Conservation (phyloP, 2,113 vertebrate genomes). For the Turnix velox region DNA sequence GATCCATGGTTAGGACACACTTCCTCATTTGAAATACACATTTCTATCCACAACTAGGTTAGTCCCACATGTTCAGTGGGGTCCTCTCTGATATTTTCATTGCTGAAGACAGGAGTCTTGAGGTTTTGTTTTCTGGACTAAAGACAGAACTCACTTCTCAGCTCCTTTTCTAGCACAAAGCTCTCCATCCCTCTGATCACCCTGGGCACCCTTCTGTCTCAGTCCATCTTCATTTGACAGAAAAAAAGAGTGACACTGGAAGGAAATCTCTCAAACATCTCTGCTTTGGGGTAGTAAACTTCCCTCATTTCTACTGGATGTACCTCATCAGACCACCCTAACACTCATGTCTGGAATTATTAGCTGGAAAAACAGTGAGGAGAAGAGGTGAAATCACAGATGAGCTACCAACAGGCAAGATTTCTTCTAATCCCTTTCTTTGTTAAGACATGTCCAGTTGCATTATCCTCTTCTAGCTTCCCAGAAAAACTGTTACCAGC, state of each 20-base stretch:
- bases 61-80: background rate
- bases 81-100: background rate
- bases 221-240: background rate
- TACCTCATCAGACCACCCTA: background rate
- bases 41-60: background rate
- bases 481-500: conserved; percentile 22
- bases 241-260: background rate
- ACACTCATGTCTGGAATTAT: background rate
- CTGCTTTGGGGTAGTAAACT: background rate
- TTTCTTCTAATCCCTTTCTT: background rate
- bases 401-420: background rate
- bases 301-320: background rate
- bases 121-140: background rate
- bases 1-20: background rate
- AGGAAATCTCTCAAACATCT: background rate
- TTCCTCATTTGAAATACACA: background rate
- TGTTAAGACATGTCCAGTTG: background rate
- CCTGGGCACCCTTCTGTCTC: background rate
- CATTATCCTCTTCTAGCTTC: background rate
- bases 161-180: background rate
- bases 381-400: background rate
- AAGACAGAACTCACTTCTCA: background rate
- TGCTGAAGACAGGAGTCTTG: background rate
- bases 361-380: background rate
- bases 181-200: background rate